Evolutionary conservation across 1,140 invertebrate species (phyloP).

Genomic region (Solen grandis): DNA sequence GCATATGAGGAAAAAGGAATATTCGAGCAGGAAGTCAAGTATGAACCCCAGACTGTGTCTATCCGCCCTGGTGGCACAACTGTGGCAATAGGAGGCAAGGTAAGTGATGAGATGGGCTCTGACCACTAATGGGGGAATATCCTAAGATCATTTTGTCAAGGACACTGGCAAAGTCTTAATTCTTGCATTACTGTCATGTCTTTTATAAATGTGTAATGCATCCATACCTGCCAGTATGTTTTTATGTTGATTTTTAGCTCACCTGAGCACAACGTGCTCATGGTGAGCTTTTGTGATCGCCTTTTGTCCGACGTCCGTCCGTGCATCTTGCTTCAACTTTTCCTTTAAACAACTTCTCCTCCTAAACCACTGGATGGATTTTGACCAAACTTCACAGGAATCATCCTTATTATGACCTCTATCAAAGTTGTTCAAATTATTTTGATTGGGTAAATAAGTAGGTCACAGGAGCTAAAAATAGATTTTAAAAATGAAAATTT

Average conservation of each 20-base stretch:
- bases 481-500: too few species aligned
- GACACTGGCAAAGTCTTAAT: too few species aligned
- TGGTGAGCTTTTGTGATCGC: neutral
- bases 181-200: too few species aligned
- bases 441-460: neutral
- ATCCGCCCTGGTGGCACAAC: slow-evolving; percentile 10
- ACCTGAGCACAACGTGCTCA: neutral
- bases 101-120: neutral
- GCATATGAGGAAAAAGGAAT: slow-evolving; percentile 27
- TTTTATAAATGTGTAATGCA: too few species aligned
- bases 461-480: neutral
- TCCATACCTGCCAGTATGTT: too few species aligned
- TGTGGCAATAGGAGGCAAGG: slow-evolving; percentile 33
- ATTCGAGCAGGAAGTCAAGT: slow-evolving; percentile 39
- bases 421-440: neutral
- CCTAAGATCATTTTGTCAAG: too few species aligned
- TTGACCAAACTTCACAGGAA: neutral
- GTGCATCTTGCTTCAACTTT: neutral
- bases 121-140: too few species aligned
- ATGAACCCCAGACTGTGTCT: slow-evolving; percentile 19
- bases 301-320: neutral
- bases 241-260: neutral
- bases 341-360: too few species aligned
- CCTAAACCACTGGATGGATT: too few species aligned
- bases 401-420: neutral